Conservation (phyloP, 2,797 vertebrate genomes). For the Pangasius sanitwongsei region DNA sequence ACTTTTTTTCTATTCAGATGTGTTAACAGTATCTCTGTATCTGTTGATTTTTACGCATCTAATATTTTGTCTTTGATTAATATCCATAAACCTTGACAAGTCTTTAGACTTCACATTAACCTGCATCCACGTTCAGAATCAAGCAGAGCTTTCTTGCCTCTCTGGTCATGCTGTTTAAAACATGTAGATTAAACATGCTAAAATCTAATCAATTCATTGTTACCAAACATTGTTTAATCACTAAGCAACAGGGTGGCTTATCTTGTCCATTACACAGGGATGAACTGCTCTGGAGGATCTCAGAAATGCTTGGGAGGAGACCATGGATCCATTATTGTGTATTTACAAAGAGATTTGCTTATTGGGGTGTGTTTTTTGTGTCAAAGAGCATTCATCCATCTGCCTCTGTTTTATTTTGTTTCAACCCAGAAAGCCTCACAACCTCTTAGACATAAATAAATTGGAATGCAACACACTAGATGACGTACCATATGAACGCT, state of each 20-base stretch:
- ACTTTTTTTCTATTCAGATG: neutral
- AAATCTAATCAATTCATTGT: slow-evolving; percentile 20
- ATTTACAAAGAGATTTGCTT: slow-evolving; percentile 26
- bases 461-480: neutral
- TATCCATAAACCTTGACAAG: neutral
- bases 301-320: slow-evolving; percentile 33
- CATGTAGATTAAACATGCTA: neutral
- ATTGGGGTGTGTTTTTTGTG: slow-evolving; percentile 43
- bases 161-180: slow-evolving; percentile 6
- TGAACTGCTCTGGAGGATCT: slow-evolving; percentile 32
- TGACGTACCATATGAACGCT: neutral
- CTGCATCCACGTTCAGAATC: neutral
- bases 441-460: neutral
- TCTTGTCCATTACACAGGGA: slow-evolving; percentile 32
- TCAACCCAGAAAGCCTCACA: slow-evolving; percentile 5
- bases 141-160: neutral
- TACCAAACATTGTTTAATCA: slow-evolving; percentile 41
- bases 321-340: slow-evolving; percentile 27
- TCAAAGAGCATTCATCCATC: slow-evolving; percentile 13
- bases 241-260: slow-evolving; percentile 40
- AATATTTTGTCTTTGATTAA: neutral
- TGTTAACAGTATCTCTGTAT: neutral
- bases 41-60: too few relatives aligned
- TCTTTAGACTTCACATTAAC: neutral
- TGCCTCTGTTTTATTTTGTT: neutral